Conservation (phyloP, 1,140 invertebrate genomes). For the Drosophila ambigua region DNA sequence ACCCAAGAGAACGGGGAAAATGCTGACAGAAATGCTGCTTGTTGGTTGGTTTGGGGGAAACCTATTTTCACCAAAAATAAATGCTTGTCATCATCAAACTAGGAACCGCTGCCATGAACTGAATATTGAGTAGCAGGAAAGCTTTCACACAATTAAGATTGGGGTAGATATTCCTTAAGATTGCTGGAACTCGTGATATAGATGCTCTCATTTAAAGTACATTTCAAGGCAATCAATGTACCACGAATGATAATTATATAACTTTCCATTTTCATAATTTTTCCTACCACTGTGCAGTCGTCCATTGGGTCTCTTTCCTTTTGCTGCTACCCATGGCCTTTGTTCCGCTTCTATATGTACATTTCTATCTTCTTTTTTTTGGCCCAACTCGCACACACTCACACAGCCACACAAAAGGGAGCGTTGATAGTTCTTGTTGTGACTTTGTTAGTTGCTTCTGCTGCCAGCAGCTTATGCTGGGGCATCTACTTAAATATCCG, state of each 20-base stretch:
- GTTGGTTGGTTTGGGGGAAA: slow-evolving; percentile 13
- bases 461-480: slow-evolving; percentile 67
- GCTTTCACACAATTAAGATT: no score
- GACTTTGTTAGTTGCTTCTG: slow-evolving; percentile 56
- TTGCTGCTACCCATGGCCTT: slow-evolving; percentile 35
- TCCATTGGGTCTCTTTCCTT: slow-evolving; percentile 15
- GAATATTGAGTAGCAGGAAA: no score
- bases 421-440: slow-evolving; percentile 59
- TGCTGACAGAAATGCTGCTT: slow-evolving; percentile 10
- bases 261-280: not conserved
- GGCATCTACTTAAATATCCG: slow-evolving; percentile 80
- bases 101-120: no score
- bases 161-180: no score
- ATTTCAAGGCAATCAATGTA: no score
- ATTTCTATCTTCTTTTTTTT: slow-evolving; percentile 43
- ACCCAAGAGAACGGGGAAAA: not conserved
- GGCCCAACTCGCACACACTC: slow-evolving; percentile 13
- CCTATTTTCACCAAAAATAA: slow-evolving; percentile 1
- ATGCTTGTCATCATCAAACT: slow-evolving; percentile 21
- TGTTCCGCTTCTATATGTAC: slow-evolving; percentile 58
- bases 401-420: slow-evolving; percentile 46
- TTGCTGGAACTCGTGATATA: no score
- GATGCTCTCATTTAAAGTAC: no score
- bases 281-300: slow-evolving; percentile 43
- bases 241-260: no score